Evolutionary conservation across 1,140 invertebrate species (phyloP).

Genomic region (Bradynema listronoti): DNA sequence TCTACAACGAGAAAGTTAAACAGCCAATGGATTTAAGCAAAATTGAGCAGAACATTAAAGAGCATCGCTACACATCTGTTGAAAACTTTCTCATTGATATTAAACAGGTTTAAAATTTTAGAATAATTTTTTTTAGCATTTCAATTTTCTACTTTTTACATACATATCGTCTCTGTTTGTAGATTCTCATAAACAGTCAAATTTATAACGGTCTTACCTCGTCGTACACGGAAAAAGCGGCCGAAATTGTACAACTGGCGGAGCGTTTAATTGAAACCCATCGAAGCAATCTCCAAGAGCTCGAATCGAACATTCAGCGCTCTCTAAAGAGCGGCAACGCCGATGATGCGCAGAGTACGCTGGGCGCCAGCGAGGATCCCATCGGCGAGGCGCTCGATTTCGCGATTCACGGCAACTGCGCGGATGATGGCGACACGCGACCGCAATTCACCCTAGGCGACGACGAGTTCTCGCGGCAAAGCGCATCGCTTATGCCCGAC

Average conservation of each 20-base stretch:
- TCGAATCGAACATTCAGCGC: constrained; percentile 27
- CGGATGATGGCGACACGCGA: constrained; percentile 11
- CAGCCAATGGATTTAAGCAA: constrained; percentile 41
- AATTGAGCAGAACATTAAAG: constrained; percentile 44
- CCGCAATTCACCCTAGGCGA: neutral
- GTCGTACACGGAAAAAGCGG: constrained; percentile 37
- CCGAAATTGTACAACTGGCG: constrained; percentile 28
- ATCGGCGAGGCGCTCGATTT: neutral
- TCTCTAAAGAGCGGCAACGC: constrained; percentile 5
- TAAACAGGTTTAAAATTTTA: constrained; percentile 32
- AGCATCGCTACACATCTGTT: constrained; percentile 31
- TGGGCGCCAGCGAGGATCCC: constrained; percentile 5
- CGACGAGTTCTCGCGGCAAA: neutral
- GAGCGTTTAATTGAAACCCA: constrained; percentile 29
- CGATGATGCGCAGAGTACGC: constrained; percentile 7
- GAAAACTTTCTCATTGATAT: constrained; percentile 31
- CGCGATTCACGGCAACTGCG: neutral
- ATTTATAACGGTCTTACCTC: constrained; percentile 38
- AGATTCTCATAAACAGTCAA: constrained; percentile 35
- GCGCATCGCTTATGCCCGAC: too few species aligned
- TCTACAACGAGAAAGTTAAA: constrained; percentile 33
- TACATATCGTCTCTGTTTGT: constrained; percentile 6
- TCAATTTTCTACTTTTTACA: neutral
- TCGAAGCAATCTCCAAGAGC: constrained; percentile 19
- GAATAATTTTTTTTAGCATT: neutral